A percentile compares a stretch with the other conserved stretches of the same genome.
phyloP scores from a whole-genome alignment of 2,888 invertebrate species.

The Lasioglossum malachurum region DNA sequence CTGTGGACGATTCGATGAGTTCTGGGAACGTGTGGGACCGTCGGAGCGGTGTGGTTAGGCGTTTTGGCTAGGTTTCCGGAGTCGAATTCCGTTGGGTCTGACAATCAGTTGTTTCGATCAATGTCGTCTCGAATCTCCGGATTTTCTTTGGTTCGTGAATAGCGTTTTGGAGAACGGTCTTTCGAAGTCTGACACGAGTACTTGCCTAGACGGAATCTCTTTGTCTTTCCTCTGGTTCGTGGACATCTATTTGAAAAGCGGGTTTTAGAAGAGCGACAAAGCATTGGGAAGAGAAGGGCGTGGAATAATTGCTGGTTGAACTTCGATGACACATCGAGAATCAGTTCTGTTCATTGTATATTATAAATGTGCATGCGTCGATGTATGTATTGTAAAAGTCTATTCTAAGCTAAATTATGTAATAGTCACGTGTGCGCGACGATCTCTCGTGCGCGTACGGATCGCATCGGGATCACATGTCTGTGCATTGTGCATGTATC shows the following conservation, averaged over 20 bases:
- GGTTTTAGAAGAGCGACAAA: background rate
- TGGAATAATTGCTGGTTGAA: background rate
- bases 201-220: background rate
- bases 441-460: conserved; percentile 1
- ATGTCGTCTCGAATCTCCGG: background rate
- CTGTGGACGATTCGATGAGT: conserved; percentile 2
- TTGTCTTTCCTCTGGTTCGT: background rate
- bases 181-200: background rate
- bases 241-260: background rate
- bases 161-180: background rate
- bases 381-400: conserved; percentile 3
- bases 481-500: conserved; percentile 9
- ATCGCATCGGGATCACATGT: conserved; percentile 22
- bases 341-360: conserved; percentile 31
- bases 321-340: conserved; percentile 13
- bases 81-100: background rate
- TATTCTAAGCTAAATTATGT: conserved; percentile 31
- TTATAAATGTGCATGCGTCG: conserved; percentile 22
- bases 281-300: background rate
- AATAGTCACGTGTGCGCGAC: conserved; percentile 20
- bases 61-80: background rate
- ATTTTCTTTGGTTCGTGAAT: background rate
- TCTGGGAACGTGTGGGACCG: conserved; percentile 28
- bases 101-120: background rate
- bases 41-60: background rate